Conservation (phyloP, 2,797 vertebrate genomes). For the Epinephelus malabaricus region DNA sequence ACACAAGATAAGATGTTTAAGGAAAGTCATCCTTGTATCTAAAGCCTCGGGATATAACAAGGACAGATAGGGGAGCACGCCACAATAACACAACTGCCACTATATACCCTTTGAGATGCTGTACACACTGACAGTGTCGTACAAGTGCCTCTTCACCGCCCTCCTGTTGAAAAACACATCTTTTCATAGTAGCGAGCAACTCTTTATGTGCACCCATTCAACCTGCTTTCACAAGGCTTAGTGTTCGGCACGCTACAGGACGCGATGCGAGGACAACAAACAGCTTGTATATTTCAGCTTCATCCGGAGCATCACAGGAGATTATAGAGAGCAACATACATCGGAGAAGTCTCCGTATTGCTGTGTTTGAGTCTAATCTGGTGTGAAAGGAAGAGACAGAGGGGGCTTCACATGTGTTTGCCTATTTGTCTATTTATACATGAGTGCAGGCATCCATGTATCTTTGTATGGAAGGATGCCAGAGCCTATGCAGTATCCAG, state of each 20-base stretch:
- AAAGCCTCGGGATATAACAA: background rate
- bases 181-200: background rate
- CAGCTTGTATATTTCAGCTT: background rate
- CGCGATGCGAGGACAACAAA: slow-evolving; percentile 8
- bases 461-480: background rate
- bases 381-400: slow-evolving; percentile 1
- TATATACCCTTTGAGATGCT: background rate
- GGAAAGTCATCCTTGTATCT: slow-evolving; percentile 2
- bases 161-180: slow-evolving; percentile 1
- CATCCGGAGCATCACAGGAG: slow-evolving; percentile 33
- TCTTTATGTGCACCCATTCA: background rate
- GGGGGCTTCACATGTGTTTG: background rate
- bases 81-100: background rate
- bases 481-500: background rate
- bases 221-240: background rate
- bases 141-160: slow-evolving; percentile 9
- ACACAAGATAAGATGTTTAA: slow-evolving; percentile 30
- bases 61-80: background rate
- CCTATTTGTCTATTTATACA: background rate
- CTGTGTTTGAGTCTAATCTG: slow-evolving; percentile 23
- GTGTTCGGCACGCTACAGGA: background rate
- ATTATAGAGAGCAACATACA: slow-evolving; percentile 7
- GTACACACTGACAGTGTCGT: background rate
- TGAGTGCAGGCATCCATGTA: background rate
- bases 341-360: background rate